Evolutionary conservation across 53 echinoderm and acorn worm species (phyloP), one percentile per base, ranked within the genome.

Genomic region (Luidia sarsii): DNA sequence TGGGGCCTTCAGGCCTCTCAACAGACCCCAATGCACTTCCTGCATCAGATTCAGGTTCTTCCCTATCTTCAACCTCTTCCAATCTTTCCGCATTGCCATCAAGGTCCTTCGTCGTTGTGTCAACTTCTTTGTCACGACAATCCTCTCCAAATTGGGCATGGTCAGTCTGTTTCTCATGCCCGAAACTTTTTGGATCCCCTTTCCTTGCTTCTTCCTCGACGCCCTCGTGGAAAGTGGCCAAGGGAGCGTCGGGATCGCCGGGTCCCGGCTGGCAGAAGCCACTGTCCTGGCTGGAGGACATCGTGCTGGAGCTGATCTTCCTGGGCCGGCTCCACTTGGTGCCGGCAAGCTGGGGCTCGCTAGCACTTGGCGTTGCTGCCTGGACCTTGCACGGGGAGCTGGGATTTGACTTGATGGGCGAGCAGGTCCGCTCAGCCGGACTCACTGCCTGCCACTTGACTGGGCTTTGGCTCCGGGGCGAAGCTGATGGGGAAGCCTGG

Each of bases 261-360:
- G 77, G 77, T 33, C 57, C 59, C 30, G 31, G 46, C 31, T 77
- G 77, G 31, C 60, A 61, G 48, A 77, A 77, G 20, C 77, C 77
- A 33, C 77, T 77, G 62, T 77, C 77, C 43, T 77, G 77, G 22
- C 77, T 77, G 18, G 77, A 77, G 45, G 59, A 59, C 77, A 77
- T 45, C 60, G 46, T 61, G 21, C 61, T 43, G 31, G 77, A 60
- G 55, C 41, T 77, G 29, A 77, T 77, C 31, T 60, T 77, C 43
- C 31, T 41, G 9, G 77, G 77, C 45, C 48, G 20, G 43, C 24
- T 22, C 25, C 43, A 39, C 45, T 67, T 37, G 24, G 46, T 20
- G 22, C 9, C 14, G 45, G 60, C 48, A n/a, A 34, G 33, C 13
- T 15, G 27, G 7, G 61, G 46, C 37, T 77, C 48, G 39, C 60